Evolutionary conservation across 2,888 invertebrate species (phyloP).

Genomic region (Leptogaster cylindrica): DNA sequence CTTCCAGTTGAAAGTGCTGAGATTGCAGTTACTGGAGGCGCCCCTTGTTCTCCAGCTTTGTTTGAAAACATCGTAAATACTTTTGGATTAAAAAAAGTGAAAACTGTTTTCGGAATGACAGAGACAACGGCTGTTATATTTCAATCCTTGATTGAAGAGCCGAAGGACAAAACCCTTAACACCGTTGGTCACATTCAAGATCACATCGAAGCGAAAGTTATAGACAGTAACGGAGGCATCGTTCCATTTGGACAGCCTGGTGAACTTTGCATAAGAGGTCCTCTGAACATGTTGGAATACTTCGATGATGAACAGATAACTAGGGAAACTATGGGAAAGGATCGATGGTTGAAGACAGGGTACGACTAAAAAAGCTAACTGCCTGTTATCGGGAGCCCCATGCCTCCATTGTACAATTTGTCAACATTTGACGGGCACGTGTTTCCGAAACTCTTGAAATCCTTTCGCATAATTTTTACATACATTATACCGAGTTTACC

Average conservation of each 20-base stretch:
- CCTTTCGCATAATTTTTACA: no score
- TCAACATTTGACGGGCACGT: no score
- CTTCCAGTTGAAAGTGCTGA: slow-evolving; percentile 63
- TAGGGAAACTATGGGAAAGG: slow-evolving; percentile 67
- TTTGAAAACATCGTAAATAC: slow-evolving; percentile 64
- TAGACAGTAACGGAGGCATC: slow-evolving; percentile 67
- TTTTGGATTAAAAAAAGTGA: slow-evolving; percentile 63
- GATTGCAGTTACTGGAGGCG: slow-evolving; percentile 74
- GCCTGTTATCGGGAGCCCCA: no score
- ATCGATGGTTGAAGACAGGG: slow-evolving; percentile 80
- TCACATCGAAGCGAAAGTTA: slow-evolving; percentile 67
- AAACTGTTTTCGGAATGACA: slow-evolving; percentile 68
- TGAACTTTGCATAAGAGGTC: slow-evolving; percentile 76
- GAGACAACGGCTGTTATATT: slow-evolving; percentile 66
- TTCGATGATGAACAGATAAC: slow-evolving; percentile 77
- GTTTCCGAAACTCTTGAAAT: no score
- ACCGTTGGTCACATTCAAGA: slow-evolving; percentile 67
- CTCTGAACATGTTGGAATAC: slow-evolving; percentile 75
- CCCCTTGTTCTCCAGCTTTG: slow-evolving; percentile 71
- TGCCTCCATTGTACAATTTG: no score
- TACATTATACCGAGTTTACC: no score
- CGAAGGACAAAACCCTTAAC: slow-evolving; percentile 58
- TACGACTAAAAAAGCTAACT: slow-evolving; percentile 53
- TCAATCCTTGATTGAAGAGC: slow-evolving; percentile 64
- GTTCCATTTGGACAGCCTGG: slow-evolving; percentile 74